A percentile compares a stretch with the other conserved stretches of the same genome.
Conservation (phyloP, 2,888 invertebrate species). For the Apoda limacodes region DNA sequence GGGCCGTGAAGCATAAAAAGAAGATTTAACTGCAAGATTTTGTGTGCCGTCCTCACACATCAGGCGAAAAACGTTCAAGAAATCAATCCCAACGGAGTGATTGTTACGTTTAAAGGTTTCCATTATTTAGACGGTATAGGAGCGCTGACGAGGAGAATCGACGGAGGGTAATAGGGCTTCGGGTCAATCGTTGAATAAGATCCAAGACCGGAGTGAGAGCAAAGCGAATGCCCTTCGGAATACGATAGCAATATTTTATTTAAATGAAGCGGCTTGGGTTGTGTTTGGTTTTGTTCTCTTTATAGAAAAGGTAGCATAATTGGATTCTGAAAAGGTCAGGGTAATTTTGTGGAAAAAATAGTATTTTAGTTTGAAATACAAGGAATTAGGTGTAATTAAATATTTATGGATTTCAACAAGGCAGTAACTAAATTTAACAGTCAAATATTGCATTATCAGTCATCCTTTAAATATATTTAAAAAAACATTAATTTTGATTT, state of each 20-base stretch:
- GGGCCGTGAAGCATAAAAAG: no score
- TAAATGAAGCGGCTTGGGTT: slow-evolving; percentile 35
- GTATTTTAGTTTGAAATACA: no score
- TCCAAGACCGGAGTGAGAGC: slow-evolving; percentile 35
- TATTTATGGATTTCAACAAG: no score
- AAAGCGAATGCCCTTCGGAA: slow-evolving; percentile 27
- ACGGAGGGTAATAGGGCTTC: slow-evolving; percentile 28
- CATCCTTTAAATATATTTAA: no score
- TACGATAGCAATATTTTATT: slow-evolving; percentile 49
- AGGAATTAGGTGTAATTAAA: no score
- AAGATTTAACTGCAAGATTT: no score
- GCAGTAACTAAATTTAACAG: no score
- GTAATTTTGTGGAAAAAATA: no score
- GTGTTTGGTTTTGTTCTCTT: slow-evolving; percentile 35
- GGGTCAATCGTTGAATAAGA: slow-evolving; percentile 44
- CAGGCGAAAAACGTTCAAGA: slow-evolving; percentile 37
- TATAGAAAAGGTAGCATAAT: slow-evolving; percentile 24
- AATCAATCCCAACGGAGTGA: slow-evolving; percentile 51
- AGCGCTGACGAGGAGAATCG: slow-evolving; percentile 26
- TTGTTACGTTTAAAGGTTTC: slow-evolving; percentile 50
- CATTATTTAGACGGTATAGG: slow-evolving; percentile 49
- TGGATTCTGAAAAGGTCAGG: no score
- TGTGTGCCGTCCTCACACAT: not conserved
- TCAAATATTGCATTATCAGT: no score
- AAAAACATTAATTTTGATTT: no score